phyloP scores from a whole-genome alignment of 2,888 invertebrate genomes.

The Molorchus minor region DNA sequence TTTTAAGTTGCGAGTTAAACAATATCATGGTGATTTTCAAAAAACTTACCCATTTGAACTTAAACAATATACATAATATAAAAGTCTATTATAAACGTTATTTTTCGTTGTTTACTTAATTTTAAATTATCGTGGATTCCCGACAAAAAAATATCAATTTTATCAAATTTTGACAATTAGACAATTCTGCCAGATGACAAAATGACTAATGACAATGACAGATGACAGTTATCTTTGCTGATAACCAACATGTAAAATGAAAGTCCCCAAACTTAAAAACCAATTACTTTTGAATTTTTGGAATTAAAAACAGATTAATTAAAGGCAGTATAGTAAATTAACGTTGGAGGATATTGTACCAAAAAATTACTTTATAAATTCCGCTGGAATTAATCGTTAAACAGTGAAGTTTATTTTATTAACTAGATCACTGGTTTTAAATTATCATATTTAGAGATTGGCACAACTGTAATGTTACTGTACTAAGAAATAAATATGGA shows the following conservation, averaged over 20 bases:
- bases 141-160: slow-evolving; percentile 26
- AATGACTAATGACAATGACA: background rate
- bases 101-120: slow-evolving; percentile 24
- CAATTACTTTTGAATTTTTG: too few relatives aligned
- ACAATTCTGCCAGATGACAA: slow-evolving; percentile 17
- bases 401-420: too few relatives aligned
- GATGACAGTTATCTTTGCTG: too few relatives aligned
- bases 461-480: too few relatives aligned
- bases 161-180: slow-evolving; percentile 28
- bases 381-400: too few relatives aligned
- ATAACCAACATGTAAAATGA: background rate
- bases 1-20: background rate
- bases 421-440: too few relatives aligned
- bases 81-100: slow-evolving; percentile 7
- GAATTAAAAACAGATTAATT: too few relatives aligned
- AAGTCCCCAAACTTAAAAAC: slow-evolving; percentile 16
- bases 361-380: too few relatives aligned
- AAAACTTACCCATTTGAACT: slow-evolving; percentile 32
- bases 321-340: too few relatives aligned
- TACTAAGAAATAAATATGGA: slow-evolving; percentile 47
- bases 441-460: too few relatives aligned
- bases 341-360: too few relatives aligned
- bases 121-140: slow-evolving; percentile 19
- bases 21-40: background rate
- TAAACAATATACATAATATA: slow-evolving; percentile 25